Evolutionary conservation across 2,888 invertebrate genomes (phyloP).

Genomic region (Diplolepis rosae): DNA sequence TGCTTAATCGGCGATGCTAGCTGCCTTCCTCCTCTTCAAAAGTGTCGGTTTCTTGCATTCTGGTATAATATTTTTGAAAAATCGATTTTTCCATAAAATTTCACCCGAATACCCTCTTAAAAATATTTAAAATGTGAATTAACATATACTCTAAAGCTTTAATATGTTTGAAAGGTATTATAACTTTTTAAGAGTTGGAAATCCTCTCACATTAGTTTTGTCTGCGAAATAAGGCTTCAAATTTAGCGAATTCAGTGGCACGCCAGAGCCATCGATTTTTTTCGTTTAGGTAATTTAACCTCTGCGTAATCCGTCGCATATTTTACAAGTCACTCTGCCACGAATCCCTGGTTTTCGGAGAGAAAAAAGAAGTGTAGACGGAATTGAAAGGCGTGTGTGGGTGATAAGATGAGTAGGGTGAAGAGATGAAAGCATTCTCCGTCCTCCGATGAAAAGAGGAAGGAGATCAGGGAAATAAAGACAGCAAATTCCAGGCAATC

Average conservation of each 20-base stretch:
- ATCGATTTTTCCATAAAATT: no score
- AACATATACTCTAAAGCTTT: no score
- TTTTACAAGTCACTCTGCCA: neutral
- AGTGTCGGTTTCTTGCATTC: no score
- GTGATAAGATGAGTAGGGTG: neutral
- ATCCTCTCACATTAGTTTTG: neutral
- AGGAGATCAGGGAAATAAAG: slow-evolving; percentile 56
- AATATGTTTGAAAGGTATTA: neutral
- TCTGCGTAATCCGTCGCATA: neutral
- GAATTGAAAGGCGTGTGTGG: neutral
- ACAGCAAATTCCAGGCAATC: slow-evolving; percentile 69
- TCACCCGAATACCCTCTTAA: no score
- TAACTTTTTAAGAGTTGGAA: neutral
- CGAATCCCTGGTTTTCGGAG: neutral
- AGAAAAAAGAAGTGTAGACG: neutral
- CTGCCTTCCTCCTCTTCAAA: no score
- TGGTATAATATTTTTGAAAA: no score
- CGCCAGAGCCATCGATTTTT: neutral
- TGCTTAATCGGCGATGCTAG: no score
- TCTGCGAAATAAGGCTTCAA: neutral
- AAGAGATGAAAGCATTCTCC: slow-evolving; percentile 12
- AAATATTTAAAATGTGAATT: no score
- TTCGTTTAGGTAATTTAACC: neutral
- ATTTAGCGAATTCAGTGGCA: neutral
- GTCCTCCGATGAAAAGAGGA: neutral